These are phyloP conservation scores for Hetaerina americana DNA, from an alignment of 1,140 invertebrate species.

Conservation along the genomic window DNA sequence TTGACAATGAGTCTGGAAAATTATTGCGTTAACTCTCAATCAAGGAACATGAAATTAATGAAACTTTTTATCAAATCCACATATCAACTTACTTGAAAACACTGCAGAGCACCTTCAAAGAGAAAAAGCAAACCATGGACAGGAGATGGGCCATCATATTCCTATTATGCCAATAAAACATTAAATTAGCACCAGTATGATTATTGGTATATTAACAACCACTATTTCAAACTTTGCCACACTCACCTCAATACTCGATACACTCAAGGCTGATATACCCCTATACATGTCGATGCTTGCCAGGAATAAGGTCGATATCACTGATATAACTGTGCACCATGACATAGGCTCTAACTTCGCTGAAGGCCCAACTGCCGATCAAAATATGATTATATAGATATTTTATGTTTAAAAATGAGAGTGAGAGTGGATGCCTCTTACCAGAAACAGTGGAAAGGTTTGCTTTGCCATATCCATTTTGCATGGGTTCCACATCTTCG, in stretches of 20 bases:
- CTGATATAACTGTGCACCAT: conserved; percentile 12
- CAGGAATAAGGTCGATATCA: conserved; percentile 12
- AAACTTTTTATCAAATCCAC: conserved; percentile 4
- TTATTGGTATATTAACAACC: conserved; percentile 10
- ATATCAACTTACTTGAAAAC: conserved; percentile 15
- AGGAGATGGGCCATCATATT: not conserved
- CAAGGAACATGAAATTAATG: too few relatives aligned
- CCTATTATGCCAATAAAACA: not conserved
- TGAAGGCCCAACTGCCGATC: conserved; percentile 17
- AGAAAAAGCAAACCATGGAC: conserved; percentile 17
- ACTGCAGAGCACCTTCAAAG: conserved; percentile 15
- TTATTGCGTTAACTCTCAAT: too few relatives aligned
- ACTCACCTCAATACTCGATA: conserved; percentile 14
- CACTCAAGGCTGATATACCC: conserved; percentile 3
- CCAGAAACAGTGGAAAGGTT: conserved; percentile 16
- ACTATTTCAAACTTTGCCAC: not conserved
- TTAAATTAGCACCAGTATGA: conserved; percentile 1
- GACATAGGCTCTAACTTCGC: conserved; percentile 17
- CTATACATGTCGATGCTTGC: conserved; percentile 14
- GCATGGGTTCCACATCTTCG: conserved; percentile 23
- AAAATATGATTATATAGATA: too few relatives aligned
- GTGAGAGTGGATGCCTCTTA: conserved; percentile 5
- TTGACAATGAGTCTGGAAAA: too few relatives aligned
- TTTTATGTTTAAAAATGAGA: too few relatives aligned
- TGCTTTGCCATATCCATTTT: conserved; percentile 15